Conservation (phyloP, 2,888 invertebrate species). For the Epinotia bilunana region DNA sequence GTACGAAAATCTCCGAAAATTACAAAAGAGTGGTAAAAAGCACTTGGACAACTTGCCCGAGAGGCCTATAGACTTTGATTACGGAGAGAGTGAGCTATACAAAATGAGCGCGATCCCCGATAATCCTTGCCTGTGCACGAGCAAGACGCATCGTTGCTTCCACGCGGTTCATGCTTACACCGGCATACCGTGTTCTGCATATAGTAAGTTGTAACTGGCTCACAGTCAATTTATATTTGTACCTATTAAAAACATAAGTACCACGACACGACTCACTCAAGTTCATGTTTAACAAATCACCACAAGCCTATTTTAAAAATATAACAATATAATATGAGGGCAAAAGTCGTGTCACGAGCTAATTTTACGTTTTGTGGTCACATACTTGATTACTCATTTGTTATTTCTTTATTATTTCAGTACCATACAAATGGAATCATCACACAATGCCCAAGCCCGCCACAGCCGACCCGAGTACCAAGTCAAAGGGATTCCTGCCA, state of each 20-base stretch:
- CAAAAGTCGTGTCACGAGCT: neutral
- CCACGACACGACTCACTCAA: neutral
- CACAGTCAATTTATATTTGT: neutral
- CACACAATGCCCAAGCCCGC: conserved; percentile 91
- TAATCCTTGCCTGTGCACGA: conserved; percentile 92
- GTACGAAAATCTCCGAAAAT: conserved; percentile 92
- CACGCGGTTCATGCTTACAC: conserved; percentile 97
- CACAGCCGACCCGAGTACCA: conserved; percentile 74
- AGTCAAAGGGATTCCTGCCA: conserved; percentile 86
- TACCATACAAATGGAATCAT: conserved; percentile 90
- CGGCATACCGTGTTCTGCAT: conserved; percentile 93
- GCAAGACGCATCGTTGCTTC: conserved; percentile 94
- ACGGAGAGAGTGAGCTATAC: conserved; percentile 82
- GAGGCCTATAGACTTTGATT: conserved; percentile 79
- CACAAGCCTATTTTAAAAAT: neutral
- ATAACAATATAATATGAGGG: neutral
- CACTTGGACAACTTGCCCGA: conserved; percentile 86
- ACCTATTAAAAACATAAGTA: neutral
- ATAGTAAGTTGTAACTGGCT: conserved; percentile 87
- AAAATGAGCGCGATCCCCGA: conserved; percentile 87
- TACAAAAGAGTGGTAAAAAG: conserved; percentile 88
- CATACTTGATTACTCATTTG: neutral
- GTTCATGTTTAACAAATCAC: neutral
- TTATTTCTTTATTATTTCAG: conserved; percentile 74
- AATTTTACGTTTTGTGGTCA: neutral